Percentiles rank a stretch among this genome's conserved stretches.
phyloP scores from a whole-genome alignment of 2,888 invertebrate genomes.

The Drosophila dives region DNA sequence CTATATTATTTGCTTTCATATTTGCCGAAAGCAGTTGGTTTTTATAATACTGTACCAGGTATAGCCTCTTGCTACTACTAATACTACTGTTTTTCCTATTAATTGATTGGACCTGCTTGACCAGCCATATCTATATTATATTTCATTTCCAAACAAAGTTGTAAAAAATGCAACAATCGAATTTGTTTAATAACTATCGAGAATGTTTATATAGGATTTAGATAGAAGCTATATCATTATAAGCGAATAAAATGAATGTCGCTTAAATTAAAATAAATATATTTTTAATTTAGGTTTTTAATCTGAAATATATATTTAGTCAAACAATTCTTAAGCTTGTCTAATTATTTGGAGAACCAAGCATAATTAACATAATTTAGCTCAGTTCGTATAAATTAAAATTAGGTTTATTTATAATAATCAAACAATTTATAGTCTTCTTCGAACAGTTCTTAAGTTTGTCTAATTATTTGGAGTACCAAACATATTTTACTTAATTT shows the following conservation, averaged over 20 bases:
- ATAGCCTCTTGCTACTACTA: conserved; percentile 48
- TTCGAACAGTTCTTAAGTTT: not conserved
- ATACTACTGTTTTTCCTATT: conserved; percentile 52
- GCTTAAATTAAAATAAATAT: not conserved
- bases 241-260: not conserved
- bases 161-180: conserved; percentile 51
- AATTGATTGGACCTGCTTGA: conserved; percentile 36
- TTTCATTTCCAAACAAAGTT: conserved; percentile 29
- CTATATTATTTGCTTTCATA: conserved; percentile 62
- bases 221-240: not conserved
- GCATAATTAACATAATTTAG: not conserved
- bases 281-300: not conserved
- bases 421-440: not conserved
- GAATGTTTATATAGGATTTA: too few species aligned
- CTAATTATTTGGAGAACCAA: not conserved
- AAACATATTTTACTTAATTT: not conserved
- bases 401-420: not conserved
- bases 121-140: conserved; percentile 34
- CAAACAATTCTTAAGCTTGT: too few species aligned
- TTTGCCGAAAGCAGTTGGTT: conserved; percentile 70
- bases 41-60: conserved; percentile 58
- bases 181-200: not conserved
- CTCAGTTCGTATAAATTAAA: not conserved
- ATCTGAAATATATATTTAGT: not conserved
- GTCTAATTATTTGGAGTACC: not conserved